These are phyloP conservation scores for Nyctalus aviator DNA, from an alignment of 2,797 vertebrate species.

Conservation along the genomic window DNA sequence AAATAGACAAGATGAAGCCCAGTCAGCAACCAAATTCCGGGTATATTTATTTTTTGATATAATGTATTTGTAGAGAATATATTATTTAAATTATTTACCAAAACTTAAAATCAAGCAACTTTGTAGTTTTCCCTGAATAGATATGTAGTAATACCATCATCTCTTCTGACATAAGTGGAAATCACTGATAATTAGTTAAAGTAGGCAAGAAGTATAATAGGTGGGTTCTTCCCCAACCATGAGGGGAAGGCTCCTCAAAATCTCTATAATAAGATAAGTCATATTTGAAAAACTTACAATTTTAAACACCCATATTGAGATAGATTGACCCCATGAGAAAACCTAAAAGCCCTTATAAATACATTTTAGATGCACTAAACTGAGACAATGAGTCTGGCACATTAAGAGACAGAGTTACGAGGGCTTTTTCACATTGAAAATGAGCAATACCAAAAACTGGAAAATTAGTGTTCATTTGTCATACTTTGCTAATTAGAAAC, in stretches of 20 bases:
- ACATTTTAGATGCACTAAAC: not conserved
- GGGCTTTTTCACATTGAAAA: not conserved
- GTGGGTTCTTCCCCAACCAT: not conserved
- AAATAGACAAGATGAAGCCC: not conserved
- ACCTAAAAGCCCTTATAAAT: constrained; percentile 31
- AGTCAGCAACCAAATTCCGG: not conserved
- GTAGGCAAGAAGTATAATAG: not conserved
- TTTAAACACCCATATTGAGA: not conserved
- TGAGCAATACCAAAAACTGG: not conserved
- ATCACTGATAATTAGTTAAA: not conserved
- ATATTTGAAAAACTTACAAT: not conserved
- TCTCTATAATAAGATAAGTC: not conserved
- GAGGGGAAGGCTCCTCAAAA: not conserved
- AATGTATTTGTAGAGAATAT: not conserved
- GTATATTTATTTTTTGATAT: not conserved
- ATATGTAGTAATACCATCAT: not conserved
- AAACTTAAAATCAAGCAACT: constrained; percentile 12
- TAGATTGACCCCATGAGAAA: not conserved
- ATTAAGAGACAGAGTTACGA: not conserved
- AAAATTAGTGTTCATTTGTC: not conserved
- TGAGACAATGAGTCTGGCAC: not conserved
- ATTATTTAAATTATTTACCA: not conserved
- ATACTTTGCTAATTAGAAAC: constrained; percentile 2
- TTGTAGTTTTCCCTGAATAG: not conserved
- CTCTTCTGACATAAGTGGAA: not conserved